phyloP scores from a whole-genome alignment of 2,797 vertebrate species.

The Protonibea diacanthus region DNA sequence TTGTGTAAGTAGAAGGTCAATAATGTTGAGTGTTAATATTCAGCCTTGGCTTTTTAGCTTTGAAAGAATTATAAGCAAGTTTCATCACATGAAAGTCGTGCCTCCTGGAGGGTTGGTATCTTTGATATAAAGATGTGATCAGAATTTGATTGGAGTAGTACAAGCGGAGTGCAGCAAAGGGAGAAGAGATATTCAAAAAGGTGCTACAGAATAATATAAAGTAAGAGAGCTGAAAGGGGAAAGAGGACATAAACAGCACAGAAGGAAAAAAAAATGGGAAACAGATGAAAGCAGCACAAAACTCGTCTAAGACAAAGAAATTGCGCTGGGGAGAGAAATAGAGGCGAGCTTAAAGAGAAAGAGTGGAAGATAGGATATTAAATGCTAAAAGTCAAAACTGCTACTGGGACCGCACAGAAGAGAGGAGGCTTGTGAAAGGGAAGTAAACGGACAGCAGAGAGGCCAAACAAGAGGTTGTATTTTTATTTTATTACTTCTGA shows the following conservation, averaged over 20 bases:
- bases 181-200: constrained; percentile 50
- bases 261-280: constrained; percentile 39
- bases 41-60: constrained; percentile 71
- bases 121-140: constrained; percentile 80
- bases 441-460: constrained; percentile 35
- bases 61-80: constrained; percentile 77
- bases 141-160: constrained; percentile 69
- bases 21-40: constrained; percentile 75
- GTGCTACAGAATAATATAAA: constrained; percentile 52
- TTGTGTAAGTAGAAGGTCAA: constrained; percentile 73
- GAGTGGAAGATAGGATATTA: constrained; percentile 29
- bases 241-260: constrained; percentile 43
- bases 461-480: constrained; percentile 19
- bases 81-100: constrained; percentile 77
- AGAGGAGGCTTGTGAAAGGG: constrained; percentile 26
- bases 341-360: constrained; percentile 37
- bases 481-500: constrained; percentile 1
- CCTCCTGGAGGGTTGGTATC: constrained; percentile 73
- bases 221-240: constrained; percentile 42
- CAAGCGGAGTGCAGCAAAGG: constrained; percentile 48
- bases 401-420: constrained; percentile 26
- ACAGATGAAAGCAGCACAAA: constrained; percentile 54
- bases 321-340: constrained; percentile 40
- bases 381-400: constrained; percentile 41
- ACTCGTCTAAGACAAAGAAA: constrained; percentile 40